Base-by-base conservation (phyloP, 2,888 invertebrate genomes). In the Zonitis immaculata region DNA sequence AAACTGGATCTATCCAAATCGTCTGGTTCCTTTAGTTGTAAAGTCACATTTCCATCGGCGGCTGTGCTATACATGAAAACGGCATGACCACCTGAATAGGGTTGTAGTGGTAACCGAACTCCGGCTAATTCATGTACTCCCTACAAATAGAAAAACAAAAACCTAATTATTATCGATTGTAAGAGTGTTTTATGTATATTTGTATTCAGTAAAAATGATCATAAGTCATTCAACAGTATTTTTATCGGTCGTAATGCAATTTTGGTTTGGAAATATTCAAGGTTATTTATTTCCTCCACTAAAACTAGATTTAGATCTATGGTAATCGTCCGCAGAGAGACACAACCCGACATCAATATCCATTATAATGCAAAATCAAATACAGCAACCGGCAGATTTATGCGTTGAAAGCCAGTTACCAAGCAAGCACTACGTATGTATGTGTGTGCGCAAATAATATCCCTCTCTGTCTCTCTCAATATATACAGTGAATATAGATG, bases 1-100 rank as follows among this genome's bases (percentile, higher is more conserved):
- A 77, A 65, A 59, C 76, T 75, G 55, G 71, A 71, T 56, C 73
- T 67, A 65, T 77, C 77, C 62, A 77, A 66, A 63, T 77, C 76
- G 61, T 76, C 82, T 26, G 83, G 82, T 66, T 84, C 84, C 28
- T 84, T 79, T 63, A 84, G 78, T 72, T 84, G 84, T 61, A 84
- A 75, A 54, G 84, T 83, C 56, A 83, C 84, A 62, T 75, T 83
- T 66, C 84, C 84, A 68, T 83, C 84, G 47, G 83, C 82, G 55
- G 84, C 82, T 56, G 83, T 83, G 73, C 83, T 83, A 78, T 84
- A 85, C 85, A 85, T 85, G 66, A 85, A 81, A 73, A 85, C 84
- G 43, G 85, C 83, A 66, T 82, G 82, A 57, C 82, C 73, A 74
- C 73, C 82, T 72, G 77, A 79, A 78, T 73, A 80, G 53, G 79